Evolutionary conservation across 2,113 vertebrate species (phyloP).

Genomic region (Salminus brasiliensis): DNA sequence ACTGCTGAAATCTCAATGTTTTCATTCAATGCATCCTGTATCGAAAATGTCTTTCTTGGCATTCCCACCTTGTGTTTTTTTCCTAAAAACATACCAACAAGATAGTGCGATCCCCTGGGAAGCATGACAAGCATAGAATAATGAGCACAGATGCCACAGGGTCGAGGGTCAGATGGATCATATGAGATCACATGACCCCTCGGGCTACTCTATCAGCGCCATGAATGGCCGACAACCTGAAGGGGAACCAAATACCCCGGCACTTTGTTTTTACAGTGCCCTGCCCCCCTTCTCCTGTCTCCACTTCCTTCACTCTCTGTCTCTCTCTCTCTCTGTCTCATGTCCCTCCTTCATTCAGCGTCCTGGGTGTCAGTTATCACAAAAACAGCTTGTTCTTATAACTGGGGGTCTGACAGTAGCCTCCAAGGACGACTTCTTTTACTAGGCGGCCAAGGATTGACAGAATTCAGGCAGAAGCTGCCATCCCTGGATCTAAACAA

Average conservation of each 20-base stretch:
- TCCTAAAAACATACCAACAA: constrained; percentile 52
- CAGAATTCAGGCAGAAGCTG: constrained; percentile 73
- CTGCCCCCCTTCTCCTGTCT: constrained; percentile 31
- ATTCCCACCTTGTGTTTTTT: constrained; percentile 47
- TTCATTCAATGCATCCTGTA: background rate
- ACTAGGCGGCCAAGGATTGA: constrained; percentile 76
- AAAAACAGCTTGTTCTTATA: constrained; percentile 84
- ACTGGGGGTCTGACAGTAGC: constrained; percentile 74
- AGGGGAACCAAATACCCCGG: constrained; percentile 51
- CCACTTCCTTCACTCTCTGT: constrained; percentile 23
- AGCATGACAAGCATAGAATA: constrained; percentile 79
- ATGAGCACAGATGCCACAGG: constrained; percentile 83
- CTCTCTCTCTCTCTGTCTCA: constrained; percentile 34
- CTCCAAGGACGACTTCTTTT: constrained; percentile 64
- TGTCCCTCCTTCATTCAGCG: constrained; percentile 47
- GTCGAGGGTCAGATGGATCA: constrained; percentile 75
- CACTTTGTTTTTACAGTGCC: constrained; percentile 63
- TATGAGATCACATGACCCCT: constrained; percentile 76
- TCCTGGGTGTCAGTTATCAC: constrained; percentile 80
- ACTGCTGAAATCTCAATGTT: background rate
- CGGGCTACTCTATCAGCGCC: constrained; percentile 59
- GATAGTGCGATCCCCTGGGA: constrained; percentile 49
- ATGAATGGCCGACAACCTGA: constrained; percentile 58
- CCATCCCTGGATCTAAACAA: constrained; percentile 53
- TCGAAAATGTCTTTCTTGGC: background rate